Evolutionary conservation across 2,888 invertebrate species (phyloP).

Genomic region (Nasonovia ribisnigri): DNA sequence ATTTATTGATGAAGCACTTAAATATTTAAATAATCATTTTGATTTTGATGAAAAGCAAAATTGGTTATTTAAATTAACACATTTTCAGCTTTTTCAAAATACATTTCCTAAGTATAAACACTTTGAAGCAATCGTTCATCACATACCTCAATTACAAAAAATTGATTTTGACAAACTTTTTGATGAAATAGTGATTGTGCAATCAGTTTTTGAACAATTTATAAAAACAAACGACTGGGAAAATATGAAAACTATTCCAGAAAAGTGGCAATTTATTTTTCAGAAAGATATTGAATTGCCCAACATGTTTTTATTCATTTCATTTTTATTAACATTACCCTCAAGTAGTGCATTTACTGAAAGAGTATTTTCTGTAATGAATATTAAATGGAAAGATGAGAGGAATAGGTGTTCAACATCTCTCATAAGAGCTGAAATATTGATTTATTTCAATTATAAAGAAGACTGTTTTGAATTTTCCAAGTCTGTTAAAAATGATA

Average conservation of each 20-base stretch:
- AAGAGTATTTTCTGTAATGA: conserved; percentile 48
- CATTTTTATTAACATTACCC: conserved; percentile 26
- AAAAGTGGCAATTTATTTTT: conserved; percentile 31
- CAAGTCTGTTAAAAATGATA: neutral
- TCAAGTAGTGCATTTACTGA: conserved; percentile 29
- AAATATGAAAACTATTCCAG: conserved; percentile 15
- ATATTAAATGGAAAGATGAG: conserved; percentile 26
- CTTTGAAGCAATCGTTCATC: neutral
- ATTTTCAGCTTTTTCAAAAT: neutral
- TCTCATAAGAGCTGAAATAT: conserved; percentile 6
- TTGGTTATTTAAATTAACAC: neutral
- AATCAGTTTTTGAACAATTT: conserved; percentile 25
- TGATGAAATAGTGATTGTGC: neutral
- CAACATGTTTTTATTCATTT: conserved; percentile 27
- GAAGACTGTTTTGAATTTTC: neutral
- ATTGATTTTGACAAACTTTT: neutral
- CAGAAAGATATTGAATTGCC: conserved; percentile 20
- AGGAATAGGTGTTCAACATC: conserved; percentile 33
- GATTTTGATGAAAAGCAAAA: conserved; percentile 2
- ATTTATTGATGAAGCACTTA: neutral
- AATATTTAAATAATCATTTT: conserved; percentile 27
- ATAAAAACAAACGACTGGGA: neutral
- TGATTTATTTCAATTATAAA: conserved; percentile 43
- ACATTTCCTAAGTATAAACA: neutral
- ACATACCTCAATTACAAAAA: neutral